Evolutionary conservation across 2,113 vertebrate genomes (phyloP).

Genomic region (Ondatra zibethicus): DNA sequence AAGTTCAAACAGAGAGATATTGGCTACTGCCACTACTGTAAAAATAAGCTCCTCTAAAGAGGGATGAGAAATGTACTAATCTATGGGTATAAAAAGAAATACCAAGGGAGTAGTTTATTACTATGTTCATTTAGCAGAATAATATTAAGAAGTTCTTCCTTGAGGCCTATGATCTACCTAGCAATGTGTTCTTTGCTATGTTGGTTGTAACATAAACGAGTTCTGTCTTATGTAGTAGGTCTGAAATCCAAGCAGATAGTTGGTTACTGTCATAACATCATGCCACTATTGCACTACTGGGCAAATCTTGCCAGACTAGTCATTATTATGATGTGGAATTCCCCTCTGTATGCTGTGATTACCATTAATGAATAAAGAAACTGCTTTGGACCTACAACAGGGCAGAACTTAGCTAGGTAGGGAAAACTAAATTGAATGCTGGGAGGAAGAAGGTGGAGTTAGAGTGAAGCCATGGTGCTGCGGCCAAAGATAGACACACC

Average conservation of each 20-base stretch:
- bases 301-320: background rate
- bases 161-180: background rate
- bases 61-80: background rate
- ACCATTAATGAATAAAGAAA: too few species aligned
- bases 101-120: too few species aligned
- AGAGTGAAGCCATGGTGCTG: too few species aligned
- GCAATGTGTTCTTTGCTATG: background rate
- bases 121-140: background rate
- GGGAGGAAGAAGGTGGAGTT: too few species aligned
- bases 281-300: background rate
- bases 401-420: too few species aligned
- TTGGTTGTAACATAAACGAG: background rate
- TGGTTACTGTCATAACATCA: background rate
- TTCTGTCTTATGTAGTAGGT: background rate
- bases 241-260: background rate
- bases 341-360: too few species aligned
- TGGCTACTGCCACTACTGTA: background rate
- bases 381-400: too few species aligned
- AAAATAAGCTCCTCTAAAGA: background rate
- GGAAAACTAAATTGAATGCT: too few species aligned
- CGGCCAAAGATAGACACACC: too few species aligned
- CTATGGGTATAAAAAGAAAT: background rate
- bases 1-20: background rate
- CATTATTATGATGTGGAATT: background rate
- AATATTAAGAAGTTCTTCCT: background rate